A percentile compares a stretch with the other conserved stretches of the same genome.
These are phyloP conservation scores for Catharus fuscescens DNA, from an alignment of 2,113 vertebrate genomes.

Conservation along the genomic window DNA sequence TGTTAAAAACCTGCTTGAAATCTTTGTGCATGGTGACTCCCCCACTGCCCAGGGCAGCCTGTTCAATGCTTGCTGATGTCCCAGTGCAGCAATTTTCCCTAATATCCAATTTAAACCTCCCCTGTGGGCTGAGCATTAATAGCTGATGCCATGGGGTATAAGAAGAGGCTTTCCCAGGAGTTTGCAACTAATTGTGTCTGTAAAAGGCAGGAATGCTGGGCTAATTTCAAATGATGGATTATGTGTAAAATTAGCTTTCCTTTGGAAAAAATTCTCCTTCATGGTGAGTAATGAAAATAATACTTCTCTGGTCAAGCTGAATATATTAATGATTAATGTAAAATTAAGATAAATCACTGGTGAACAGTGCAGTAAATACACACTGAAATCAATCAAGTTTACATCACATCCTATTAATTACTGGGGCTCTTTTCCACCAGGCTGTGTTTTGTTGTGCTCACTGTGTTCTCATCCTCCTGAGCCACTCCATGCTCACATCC, in stretches of 20 bases:
- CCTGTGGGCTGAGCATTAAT: background rate
- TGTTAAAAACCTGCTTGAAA: background rate
- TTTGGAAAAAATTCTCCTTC: background rate
- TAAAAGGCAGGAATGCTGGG: background rate
- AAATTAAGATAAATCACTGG: constrained; percentile 44
- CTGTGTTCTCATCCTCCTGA: background rate
- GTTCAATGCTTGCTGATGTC: background rate
- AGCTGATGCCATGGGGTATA: background rate
- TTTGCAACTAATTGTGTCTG: background rate
- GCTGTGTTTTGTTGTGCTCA: background rate
- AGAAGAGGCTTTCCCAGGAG: background rate
- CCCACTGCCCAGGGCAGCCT: background rate
- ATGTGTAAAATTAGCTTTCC: constrained; percentile 3
- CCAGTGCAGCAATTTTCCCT: background rate
- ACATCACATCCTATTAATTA: background rate
- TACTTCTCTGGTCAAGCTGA: background rate
- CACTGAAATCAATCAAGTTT: constrained; percentile 4
- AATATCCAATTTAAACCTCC: background rate
- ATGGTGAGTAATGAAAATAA: background rate
- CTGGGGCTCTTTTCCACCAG: background rate
- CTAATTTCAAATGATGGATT: constrained; percentile 17
- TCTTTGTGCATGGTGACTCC: background rate
- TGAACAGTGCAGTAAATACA: background rate
- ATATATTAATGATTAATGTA: background rate
- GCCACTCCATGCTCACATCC: background rate